These are phyloP conservation scores for Hirudo medicinalis DNA, from an alignment of 1,140 invertebrate genomes.

Conservation along the genomic window DNA sequence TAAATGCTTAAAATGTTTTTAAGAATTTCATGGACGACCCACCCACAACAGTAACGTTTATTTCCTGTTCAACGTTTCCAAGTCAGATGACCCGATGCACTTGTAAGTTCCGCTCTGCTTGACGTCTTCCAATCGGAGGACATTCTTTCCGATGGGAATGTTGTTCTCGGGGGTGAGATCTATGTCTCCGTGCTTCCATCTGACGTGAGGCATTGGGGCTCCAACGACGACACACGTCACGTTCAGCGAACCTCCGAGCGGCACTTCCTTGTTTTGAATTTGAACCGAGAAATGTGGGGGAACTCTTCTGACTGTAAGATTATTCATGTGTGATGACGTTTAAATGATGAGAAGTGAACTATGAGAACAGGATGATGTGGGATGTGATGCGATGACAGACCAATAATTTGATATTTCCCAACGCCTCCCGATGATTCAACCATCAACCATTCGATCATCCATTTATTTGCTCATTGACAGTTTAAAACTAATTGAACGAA, in stretches of 20 bases:
- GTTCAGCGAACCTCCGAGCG: conserved; percentile 76
- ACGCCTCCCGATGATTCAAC: too few species aligned
- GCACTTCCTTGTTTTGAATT: conserved; percentile 72
- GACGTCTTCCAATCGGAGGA: conserved; percentile 69
- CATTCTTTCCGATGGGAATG: conserved; percentile 52
- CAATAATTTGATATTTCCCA: background rate
- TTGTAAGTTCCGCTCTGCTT: conserved; percentile 30
- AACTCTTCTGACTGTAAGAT: conserved; percentile 65
- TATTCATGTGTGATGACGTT: background rate
- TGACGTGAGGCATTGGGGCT: conserved; percentile 91
- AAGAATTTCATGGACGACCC: background rate
- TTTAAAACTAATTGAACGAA: too few species aligned
- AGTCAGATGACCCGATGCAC: conserved; percentile 14
- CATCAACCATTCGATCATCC: too few species aligned
- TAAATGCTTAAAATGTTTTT: too few species aligned
- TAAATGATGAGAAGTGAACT: background rate
- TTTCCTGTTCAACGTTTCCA: conserved; percentile 14
- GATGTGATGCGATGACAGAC: background rate
- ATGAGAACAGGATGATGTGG: background rate
- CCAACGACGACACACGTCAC: conserved; percentile 90
- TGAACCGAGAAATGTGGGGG: conserved; percentile 84
- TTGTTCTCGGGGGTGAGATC: conserved; percentile 58
- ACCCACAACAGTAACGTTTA: conserved; percentile 11
- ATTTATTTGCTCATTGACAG: too few species aligned
- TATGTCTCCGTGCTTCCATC: conserved; percentile 75